Conservation (phyloP, 2,797 vertebrate genomes). For the Malacoraja senta region DNA sequence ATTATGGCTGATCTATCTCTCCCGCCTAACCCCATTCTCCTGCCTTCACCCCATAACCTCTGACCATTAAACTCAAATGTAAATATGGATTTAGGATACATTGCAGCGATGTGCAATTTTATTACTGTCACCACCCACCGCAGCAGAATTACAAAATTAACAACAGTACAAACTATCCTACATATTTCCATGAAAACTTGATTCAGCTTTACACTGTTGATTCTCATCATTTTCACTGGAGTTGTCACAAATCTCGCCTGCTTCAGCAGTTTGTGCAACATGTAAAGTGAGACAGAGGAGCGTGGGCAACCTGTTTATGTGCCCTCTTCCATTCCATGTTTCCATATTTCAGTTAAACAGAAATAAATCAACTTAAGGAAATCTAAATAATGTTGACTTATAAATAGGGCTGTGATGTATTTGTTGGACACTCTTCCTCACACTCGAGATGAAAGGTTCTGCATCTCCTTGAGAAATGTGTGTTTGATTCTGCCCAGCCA, state of each 20-base stretch:
- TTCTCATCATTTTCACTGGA: background rate
- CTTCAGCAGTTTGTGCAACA: slow-evolving; percentile 14
- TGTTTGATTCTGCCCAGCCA: background rate
- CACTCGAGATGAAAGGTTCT: background rate
- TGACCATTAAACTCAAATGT: background rate
- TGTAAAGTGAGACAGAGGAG: background rate
- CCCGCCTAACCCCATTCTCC: too few species aligned
- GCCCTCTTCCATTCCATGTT: background rate
- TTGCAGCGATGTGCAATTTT: background rate
- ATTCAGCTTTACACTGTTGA: slow-evolving; percentile 1
- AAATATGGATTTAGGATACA: background rate
- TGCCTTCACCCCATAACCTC: too few species aligned
- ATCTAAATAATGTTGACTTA: slow-evolving; percentile 11
- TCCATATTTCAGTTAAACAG: background rate
- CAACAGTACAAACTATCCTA: background rate
- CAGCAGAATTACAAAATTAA: slow-evolving; percentile 2
- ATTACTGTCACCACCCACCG: background rate
- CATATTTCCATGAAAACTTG: background rate
- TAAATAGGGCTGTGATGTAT: background rate
- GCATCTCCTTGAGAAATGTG: background rate
- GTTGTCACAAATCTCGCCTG: slow-evolving; percentile 15
- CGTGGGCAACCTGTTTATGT: background rate
- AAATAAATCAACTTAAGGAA: background rate
- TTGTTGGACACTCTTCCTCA: background rate
- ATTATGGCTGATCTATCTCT: too few species aligned